Evolutionary conservation across 2,888 invertebrate species (phyloP).

Genomic region (Seira musarum): DNA sequence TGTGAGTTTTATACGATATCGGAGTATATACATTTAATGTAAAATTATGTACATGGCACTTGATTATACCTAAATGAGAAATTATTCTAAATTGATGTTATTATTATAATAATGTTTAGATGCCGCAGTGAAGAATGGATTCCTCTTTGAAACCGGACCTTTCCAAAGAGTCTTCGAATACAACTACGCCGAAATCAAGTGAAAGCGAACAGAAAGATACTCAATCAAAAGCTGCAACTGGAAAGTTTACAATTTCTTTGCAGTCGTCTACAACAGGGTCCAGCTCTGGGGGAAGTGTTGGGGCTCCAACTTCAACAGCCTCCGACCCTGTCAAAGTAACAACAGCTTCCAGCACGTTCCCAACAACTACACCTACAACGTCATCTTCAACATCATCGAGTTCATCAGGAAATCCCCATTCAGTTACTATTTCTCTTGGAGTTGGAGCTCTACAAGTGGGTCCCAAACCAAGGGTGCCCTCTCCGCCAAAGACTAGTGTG

Average conservation of each 20-base stretch:
- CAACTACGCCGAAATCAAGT: conserved; percentile 39
- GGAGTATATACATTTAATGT: too few species aligned
- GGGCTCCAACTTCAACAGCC: conserved; percentile 23
- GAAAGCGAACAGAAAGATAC: conserved; percentile 42
- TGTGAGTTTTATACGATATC: too few species aligned
- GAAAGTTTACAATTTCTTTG: conserved; percentile 25
- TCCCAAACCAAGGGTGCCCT: conserved; percentile 22
- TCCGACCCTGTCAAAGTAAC: conserved; percentile 1
- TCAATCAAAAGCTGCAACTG: not conserved
- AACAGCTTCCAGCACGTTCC: conserved; percentile 19
- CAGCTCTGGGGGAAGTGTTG: conserved; percentile 21
- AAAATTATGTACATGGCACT: too few species aligned
- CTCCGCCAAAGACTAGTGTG: conserved; percentile 41
- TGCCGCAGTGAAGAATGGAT: conserved; percentile 64
- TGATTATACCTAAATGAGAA: too few species aligned
- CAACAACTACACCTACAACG: conserved; percentile 17
- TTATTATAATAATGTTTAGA: too few species aligned
- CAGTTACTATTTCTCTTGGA: conserved; percentile 57
- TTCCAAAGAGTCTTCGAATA: conserved; percentile 54
- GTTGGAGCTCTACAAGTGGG: conserved; percentile 45
- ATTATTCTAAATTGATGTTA: too few species aligned
- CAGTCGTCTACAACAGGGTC: not conserved
- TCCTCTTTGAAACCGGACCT: conserved; percentile 59
- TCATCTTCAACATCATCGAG: conserved; percentile 18
- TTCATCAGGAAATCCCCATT: conserved; percentile 39